Evolutionary conservation across 1,140 invertebrate species (phyloP), one percentile per base, ranked within the genome.

Genomic region (Venturia canescens): DNA sequence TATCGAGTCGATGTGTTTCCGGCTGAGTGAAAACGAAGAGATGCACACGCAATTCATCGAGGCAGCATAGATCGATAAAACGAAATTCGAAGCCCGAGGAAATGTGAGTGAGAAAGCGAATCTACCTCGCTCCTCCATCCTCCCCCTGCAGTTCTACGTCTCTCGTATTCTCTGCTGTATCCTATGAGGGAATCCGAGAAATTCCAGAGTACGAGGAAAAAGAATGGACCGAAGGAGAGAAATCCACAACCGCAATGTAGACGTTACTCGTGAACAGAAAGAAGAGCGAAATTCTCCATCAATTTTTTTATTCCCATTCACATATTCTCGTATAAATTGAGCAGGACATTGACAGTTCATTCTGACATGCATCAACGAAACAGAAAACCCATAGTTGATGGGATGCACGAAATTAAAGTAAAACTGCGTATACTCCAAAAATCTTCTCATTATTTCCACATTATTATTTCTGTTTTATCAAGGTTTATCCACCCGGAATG

Each of bases 1-100:
- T 63, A 53, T 76, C 34, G 63, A 67, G 44, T 63, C 80, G 48
- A 18, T 69, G 75, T 76, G 63, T 67, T 70, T 76, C 57, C 63
- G 63, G 27, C 27, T 34, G 27, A 53, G 80, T 26, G 70, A 76
- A 50, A 75, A 66, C 67, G 63, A 76, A 11, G 53, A 60, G 63
- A 79, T 16, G 48, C 72, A 57, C 53, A 69, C 77, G 60, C 63
- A 53, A 69, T 76, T 4, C 9, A 78, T 57, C 57, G 70, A 79
- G 72, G 34, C 77, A 16, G 26, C 66, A 63, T 63, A 7, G 53
- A 76, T 15, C 38, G 50, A 38, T 57, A 7, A 18, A 29, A 21
- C 26, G 72, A 60, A 60, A 63, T 31, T 13, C 5, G 29, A 15
- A 69, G 66, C 50, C n/a, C 4, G 66, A 69, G 7, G n/a, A 29